Evolutionary conservation across 2,113 vertebrate genomes (phyloP).

Genomic region (Struthio camelus): DNA sequence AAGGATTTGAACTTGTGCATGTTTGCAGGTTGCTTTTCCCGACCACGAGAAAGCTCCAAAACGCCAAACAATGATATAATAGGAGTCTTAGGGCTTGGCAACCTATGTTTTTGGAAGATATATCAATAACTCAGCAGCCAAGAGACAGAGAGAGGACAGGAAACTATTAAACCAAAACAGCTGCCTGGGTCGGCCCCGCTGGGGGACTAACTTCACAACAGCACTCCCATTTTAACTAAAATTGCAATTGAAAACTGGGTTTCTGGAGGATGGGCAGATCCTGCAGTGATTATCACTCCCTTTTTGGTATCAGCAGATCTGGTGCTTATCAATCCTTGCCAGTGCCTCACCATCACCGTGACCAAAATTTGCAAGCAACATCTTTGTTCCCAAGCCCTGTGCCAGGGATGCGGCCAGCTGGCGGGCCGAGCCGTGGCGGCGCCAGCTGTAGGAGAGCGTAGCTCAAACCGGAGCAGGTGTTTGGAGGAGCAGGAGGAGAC

Average conservation of each 20-base stretch:
- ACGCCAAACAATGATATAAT: not conserved
- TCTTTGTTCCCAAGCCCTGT: not conserved
- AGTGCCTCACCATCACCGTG: not conserved
- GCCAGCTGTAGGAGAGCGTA: rapidly evolving
- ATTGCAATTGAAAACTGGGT: not conserved
- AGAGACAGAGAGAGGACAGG: not conserved
- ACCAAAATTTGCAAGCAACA: not conserved
- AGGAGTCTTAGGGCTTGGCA: not conserved
- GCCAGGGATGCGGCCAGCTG: not conserved
- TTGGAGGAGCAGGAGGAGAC: not conserved
- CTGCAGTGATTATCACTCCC: not conserved
- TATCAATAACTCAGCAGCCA: not conserved
- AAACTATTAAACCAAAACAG: not conserved
- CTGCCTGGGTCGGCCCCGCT: not conserved
- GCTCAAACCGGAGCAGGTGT: not conserved
- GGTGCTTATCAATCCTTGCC: not conserved
- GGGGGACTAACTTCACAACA: not conserved
- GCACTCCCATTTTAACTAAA: not conserved
- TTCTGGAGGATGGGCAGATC: not conserved
- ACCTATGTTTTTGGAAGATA: not conserved
- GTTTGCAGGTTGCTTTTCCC: not conserved
- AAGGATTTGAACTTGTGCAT: not conserved
- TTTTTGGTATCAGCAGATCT: not conserved
- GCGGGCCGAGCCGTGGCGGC: not conserved
- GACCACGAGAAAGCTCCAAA: not conserved